A percentile compares a stretch with the other conserved stretches of the same genome.
Conservation (phyloP, 2,113 vertebrate species). For the Toxostoma redivivum region DNA sequence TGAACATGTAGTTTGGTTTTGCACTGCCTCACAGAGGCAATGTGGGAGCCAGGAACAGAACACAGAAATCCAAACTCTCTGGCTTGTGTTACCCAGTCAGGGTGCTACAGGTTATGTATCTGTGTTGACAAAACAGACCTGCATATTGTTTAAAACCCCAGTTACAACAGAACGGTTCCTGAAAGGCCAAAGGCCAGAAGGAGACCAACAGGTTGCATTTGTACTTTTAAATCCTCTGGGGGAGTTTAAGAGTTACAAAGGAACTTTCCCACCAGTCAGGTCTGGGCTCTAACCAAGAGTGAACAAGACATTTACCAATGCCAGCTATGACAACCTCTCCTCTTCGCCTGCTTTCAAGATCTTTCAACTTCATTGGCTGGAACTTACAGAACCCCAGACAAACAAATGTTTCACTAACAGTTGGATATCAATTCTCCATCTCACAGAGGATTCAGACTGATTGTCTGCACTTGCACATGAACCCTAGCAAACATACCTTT, state of each 20-base stretch:
- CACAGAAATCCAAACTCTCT: not conserved
- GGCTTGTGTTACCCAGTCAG: not conserved
- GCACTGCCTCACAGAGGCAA: not conserved
- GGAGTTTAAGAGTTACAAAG: not conserved
- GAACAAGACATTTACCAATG: not conserved
- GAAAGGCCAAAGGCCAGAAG: conserved; percentile 36
- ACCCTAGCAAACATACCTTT: conserved; percentile 79
- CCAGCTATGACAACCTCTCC: not conserved
- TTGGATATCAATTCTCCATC: not conserved
- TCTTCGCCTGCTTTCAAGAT: not conserved
- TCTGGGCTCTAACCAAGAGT: not conserved
- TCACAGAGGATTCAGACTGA: not conserved
- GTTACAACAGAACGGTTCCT: conserved; percentile 4
- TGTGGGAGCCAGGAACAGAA: not conserved
- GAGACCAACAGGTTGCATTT: conserved; percentile 16
- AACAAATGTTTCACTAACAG: not conserved
- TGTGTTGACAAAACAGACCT: conserved; percentile 41
- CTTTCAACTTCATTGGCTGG: not conserved
- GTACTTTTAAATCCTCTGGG: not conserved
- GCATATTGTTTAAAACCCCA: not conserved
- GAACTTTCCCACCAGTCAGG: conserved; percentile 10
- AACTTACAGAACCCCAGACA: not conserved
- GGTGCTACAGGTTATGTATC: not conserved
- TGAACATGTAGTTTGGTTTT: not conserved
- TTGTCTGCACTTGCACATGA: not conserved